Base-by-base conservation (phyloP, 2,888 invertebrate genomes). In the Allacma fusca region DNA sequence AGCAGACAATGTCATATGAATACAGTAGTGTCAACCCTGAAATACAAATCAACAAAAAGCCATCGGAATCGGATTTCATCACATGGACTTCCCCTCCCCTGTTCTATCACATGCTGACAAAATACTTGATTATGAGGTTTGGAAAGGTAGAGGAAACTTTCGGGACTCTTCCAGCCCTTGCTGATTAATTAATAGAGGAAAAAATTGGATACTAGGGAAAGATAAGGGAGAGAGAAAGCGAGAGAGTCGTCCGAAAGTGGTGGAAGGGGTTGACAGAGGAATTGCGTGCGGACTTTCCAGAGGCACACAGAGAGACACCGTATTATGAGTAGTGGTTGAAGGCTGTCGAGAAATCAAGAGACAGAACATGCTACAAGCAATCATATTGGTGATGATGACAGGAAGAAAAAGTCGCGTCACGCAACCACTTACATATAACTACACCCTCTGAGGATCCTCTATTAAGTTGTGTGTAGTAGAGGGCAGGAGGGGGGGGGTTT, bases 381-480 rank as follows among this genome's bases (percentile, higher is more conserved):
- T 43, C 69, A 69, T 69, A 29, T 50, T 44, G 73, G 26, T 65
- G 74, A 65, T 74, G 78, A 78, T 78, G 78, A 78, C 78, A 78
- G 78, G 62, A 65, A 74, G 74, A 71, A 78, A 71, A 78, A 78
- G 70, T 75, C 78, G 65, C 64, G 75, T 75, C 78, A 78, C 78
- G 78, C 78, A 78, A 78, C 73, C 72, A 28, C 29, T 40, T 40
- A 40, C 50, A 50, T 16, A 50, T 16, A 50, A 50, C n/a, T 50
- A 50, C 50, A 50, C 50, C 19, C n/a, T 50, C 19, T 2, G n/a
- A 13, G 40, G 13, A 40, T 16, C 2, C 50, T n/a, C n/a, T 50
- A 34, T 34, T n/a, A n/a, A n/a, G n/a, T n/a, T n/a, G n/a, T 13
- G 13, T 40, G 13, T 40, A 40, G 13, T 40, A 13, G 40, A 40